These are phyloP conservation scores for Isotomurus palustris DNA, from an alignment of 2,888 invertebrate genomes.

Conservation along the genomic window DNA sequence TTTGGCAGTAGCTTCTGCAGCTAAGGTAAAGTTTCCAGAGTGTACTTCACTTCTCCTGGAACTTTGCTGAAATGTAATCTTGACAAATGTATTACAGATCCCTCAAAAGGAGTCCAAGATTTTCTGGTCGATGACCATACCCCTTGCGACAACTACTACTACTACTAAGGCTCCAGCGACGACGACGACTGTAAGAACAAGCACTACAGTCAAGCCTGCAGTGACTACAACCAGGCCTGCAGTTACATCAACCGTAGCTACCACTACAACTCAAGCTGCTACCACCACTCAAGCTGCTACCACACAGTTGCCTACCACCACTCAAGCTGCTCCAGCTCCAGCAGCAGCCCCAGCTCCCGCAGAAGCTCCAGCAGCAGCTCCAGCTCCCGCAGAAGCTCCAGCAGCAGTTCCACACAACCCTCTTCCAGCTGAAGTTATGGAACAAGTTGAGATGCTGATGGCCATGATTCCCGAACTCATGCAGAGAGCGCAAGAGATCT, in stretches of 20 bases:
- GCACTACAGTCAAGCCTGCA: too few relatives aligned
- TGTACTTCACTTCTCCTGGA: too few relatives aligned
- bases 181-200: not conserved
- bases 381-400: not conserved
- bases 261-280: too few relatives aligned
- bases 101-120: too few relatives aligned
- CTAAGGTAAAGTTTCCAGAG: too few relatives aligned
- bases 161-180: constrained; percentile 4
- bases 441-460: too few relatives aligned
- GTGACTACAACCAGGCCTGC: too few relatives aligned
- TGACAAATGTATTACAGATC: too few relatives aligned
- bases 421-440: too few relatives aligned
- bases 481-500: not conserved
- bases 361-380: constrained; percentile 1
- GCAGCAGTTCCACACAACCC: not conserved
- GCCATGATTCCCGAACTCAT: not conserved
- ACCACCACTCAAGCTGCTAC: not conserved
- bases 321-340: not conserved
- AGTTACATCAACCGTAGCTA: not conserved
- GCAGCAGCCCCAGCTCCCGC: not conserved
- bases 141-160: not conserved
- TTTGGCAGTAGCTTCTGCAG: constrained; percentile 24
- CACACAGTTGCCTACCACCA: constrained; percentile 6
- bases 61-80: too few relatives aligned
- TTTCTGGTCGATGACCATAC: not conserved